Conservation (phyloP, 2,113 vertebrate genomes). For the Pitta sordida region DNA sequence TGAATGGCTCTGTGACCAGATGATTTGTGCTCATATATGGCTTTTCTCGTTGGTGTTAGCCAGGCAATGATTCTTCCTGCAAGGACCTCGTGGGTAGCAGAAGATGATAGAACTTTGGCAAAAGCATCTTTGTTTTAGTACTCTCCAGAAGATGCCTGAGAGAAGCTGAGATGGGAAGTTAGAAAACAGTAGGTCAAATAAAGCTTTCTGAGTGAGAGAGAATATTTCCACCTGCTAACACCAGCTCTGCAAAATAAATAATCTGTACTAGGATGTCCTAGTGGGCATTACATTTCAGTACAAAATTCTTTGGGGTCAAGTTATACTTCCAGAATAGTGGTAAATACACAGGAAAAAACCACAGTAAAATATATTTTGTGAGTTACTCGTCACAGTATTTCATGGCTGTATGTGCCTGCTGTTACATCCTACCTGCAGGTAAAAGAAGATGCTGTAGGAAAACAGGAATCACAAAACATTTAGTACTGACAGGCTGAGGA, state of each 20-base stretch:
- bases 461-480: neutral
- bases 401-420: neutral
- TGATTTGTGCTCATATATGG: neutral
- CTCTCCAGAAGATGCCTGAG: neutral
- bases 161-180: neutral
- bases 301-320: neutral
- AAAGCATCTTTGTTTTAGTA: neutral
- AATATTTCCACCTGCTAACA: neutral
- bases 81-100: neutral
- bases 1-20: neutral
- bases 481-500: neutral
- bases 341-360: neutral
- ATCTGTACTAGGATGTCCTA: neutral
- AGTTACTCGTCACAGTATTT: neutral
- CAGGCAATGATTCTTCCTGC: neutral
- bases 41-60: neutral
- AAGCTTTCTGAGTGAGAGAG: neutral
- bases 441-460: neutral
- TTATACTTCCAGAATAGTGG: neutral
- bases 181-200: neutral
- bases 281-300: neutral
- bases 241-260: neutral
- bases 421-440: neutral
- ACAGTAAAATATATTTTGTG: neutral
- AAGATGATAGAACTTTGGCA: neutral